These are phyloP conservation scores for Exephanes ischioxanthus DNA, from an alignment of 2,888 invertebrate genomes.

Conservation along the genomic window DNA sequence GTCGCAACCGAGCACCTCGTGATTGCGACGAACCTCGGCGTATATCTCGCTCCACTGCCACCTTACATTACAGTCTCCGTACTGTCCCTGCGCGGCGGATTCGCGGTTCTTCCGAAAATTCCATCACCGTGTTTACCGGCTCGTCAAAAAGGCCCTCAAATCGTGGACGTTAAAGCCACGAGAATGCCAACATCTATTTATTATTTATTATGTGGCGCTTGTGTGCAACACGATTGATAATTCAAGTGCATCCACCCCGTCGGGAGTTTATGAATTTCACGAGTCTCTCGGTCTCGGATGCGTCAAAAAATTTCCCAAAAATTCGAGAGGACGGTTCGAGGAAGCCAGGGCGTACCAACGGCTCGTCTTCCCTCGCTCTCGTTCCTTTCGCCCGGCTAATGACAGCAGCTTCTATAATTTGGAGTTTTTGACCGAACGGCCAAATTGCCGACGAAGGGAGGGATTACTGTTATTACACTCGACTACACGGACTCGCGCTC, in stretches of 20 bases:
- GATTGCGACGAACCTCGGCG: slow-evolving; percentile 22
- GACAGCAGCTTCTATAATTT: slow-evolving; percentile 85
- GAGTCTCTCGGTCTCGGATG: slow-evolving; percentile 16
- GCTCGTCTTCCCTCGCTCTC: slow-evolving; percentile 31
- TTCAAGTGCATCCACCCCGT: background rate
- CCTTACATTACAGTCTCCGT: background rate
- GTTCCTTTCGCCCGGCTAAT: slow-evolving; percentile 77
- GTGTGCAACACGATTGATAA: background rate
- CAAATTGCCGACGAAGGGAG: slow-evolving; percentile 83
- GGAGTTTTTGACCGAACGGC: slow-evolving; percentile 84
- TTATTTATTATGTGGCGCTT: no score
- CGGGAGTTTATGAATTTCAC: slow-evolving; percentile 39
- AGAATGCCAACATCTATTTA: background rate
- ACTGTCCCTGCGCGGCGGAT: background rate
- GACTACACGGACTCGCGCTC: slow-evolving; percentile 80
- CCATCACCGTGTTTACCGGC: slow-evolving; percentile 1
- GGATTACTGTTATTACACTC: slow-evolving; percentile 85
- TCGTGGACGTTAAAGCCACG: background rate
- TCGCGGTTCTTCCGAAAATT: background rate
- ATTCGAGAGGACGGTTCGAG: slow-evolving; percentile 73
- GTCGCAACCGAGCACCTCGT: slow-evolving; percentile 45
- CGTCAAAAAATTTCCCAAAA: slow-evolving; percentile 71
- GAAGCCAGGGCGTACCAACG: slow-evolving; percentile 69
- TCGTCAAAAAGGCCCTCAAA: background rate
- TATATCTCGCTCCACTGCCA: background rate